Base-by-base conservation (phyloP, 2,888 invertebrate genomes). In the Campaea margaritaria region DNA sequence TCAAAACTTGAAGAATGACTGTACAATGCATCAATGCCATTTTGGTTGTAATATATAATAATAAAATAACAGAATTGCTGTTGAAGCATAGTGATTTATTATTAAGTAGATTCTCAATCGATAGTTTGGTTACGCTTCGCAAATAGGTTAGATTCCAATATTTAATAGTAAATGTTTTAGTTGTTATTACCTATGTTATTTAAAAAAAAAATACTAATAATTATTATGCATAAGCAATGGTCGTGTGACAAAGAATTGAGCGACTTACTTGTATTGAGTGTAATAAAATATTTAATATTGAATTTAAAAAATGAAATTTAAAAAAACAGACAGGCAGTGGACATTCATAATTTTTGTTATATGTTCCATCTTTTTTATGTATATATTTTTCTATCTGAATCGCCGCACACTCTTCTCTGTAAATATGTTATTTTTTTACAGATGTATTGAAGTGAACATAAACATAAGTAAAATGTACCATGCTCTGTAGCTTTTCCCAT, bases 111-210 rank as follows among this genome's bases (percentile, higher is more conserved):
- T 86, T 89, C 85, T 89, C 85, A 86, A 82, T 81, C 75, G 73
- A 79, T 84, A 85, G 81, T 80, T 84, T 82, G 78, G 82, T 86
- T 86, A 87, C 84, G 88, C 86, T 89, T 88, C 75, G 81, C 85
- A 79, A 7, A 77, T 87, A 86, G 82, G 70, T 70, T 84, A 86
- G 80, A 79, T 78, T 82, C 78, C 79, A 78, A 81, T 85, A 83
- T 82, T 79, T 76, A 83, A 74, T 73, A 75, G 75, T 72, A 69
- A 81, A 79, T 74, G 75, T 76, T 82, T 85, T 86, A 86, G 83
- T 86, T 88, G 75, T 81, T 77, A 67, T 61, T 58, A 73, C 68
- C 65, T 77, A 75, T 66, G 65, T 76, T 75, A 73, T 74, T 71
- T 65, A 68, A 68, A 70, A 72, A 21, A 70, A 70, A 74, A 72